Base-by-base conservation (phyloP, 2,797 vertebrate species). In the Myoxocephalus aenaeus region DNA sequence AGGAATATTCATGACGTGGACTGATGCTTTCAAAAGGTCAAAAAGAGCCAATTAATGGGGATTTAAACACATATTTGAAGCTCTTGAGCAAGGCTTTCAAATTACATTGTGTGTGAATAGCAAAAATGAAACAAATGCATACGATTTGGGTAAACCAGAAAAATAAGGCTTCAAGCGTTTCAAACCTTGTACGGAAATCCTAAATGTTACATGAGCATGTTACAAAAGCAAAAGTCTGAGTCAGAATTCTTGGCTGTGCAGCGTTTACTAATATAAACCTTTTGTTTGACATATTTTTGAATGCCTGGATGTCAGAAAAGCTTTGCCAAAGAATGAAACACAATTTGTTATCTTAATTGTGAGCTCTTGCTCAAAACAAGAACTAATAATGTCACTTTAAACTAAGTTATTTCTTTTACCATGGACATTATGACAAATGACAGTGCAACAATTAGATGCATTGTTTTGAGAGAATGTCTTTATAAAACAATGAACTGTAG, bases 221-320 rank as follows among this genome's bases (percentile, higher is more conserved):
- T 89, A 87, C 66, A 85, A 89, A 90, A 88, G 70, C 70, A 80
- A 53, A 80, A 65, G 62, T 46, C 71, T 77, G 74, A 88, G 77
- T 86, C 85, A 77, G 62, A 76, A 73, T 75, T 79, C 65, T 82
- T 87, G 83, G 83, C 76, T 69, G 70, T n/a, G 81, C 59, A 74
- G 63, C 48, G 12, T 68, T 73, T 36, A 48, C 73, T 81, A 53
- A 82, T 62, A 46, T 64, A 73, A 76, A 84, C 79, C 46, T 80
- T 74, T 15, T 73, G 58, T 82, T 81, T 80, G 56, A 79, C 53
- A 77, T 81, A 53, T 83, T 83, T 84, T 75, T 70, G 15, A 73
- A 74, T 34, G 29, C 67, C 54, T 75, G 29, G 42, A 48, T 76
- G 67, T 61, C 65, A 62, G 18, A n/a, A 53, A 75, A 59, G 44